Evolutionary conservation across 2,888 invertebrate genomes (phyloP).

Genomic region (Rotaria sp.): DNA sequence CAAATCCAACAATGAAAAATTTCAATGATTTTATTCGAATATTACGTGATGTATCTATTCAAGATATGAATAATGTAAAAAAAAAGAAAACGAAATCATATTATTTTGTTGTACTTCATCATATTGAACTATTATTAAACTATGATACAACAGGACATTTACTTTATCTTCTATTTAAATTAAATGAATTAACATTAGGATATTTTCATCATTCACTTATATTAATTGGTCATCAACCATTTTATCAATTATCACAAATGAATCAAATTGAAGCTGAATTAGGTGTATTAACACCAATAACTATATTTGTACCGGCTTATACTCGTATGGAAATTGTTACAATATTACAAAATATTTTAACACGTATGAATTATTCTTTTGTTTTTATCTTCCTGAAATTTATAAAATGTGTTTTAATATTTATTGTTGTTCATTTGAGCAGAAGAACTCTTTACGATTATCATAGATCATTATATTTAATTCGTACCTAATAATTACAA

Average conservation of each 20-base stretch:
- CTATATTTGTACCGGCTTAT: slow-evolving; percentile 6
- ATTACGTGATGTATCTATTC: not conserved
- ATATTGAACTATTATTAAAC: not conserved
- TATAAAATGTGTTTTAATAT: too few relatives aligned
- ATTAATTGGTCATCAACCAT: slow-evolving; percentile 12
- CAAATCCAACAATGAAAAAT: not conserved
- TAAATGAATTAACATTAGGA: slow-evolving; percentile 18
- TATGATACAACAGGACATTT: not conserved
- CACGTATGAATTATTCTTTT: not conserved
- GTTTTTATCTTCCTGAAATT: too few relatives aligned
- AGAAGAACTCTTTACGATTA: too few relatives aligned
- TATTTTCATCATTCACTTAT: not conserved
- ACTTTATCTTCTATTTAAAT: slow-evolving; percentile 25
- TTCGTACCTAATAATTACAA: too few relatives aligned
- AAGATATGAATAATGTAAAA: too few relatives aligned
- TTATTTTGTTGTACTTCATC: too few relatives aligned
- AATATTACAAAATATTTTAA: not conserved
- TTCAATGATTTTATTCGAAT: not conserved
- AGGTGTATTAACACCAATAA: not conserved
- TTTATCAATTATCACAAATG: not conserved
- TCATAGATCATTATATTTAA: too few relatives aligned
- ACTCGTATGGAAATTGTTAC: not conserved
- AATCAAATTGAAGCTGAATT: slow-evolving; percentile 5
- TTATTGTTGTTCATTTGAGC: too few relatives aligned
- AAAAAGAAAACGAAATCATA: too few relatives aligned